Evolutionary conservation across 2,113 vertebrate species (phyloP).

Genomic region (Zosterops japonicus): DNA sequence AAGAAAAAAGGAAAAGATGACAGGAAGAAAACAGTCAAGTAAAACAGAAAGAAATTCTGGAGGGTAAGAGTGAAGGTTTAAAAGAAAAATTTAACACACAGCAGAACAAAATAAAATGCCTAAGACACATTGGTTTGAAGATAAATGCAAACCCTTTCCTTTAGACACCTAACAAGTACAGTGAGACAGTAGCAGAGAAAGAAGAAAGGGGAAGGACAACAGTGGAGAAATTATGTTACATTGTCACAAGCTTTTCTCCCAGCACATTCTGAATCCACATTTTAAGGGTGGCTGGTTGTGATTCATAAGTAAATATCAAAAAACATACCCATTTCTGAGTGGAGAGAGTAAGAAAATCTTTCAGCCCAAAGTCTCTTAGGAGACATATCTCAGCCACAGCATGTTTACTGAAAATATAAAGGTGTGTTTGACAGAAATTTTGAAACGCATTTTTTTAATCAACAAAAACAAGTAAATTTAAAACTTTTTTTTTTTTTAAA

Average conservation of each 20-base stretch:
- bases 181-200: background rate
- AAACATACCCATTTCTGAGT: background rate
- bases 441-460: background rate
- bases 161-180: constrained; percentile 8
- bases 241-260: background rate
- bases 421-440: background rate
- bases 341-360: background rate
- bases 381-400: background rate
- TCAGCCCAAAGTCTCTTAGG: background rate
- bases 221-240: background rate
- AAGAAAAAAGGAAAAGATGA: constrained; percentile 33
- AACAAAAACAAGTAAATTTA: background rate
- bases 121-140: background rate
- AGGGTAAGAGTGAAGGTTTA: constrained; percentile 11
- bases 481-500: background rate
- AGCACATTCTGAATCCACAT: background rate
- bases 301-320: constrained; percentile 35
- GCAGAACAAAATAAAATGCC: background rate
- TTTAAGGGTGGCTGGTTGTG: background rate
- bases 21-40: constrained; percentile 9
- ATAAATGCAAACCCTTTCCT: background rate
- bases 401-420: background rate
- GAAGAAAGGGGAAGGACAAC: background rate
- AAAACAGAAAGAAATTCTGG: constrained; percentile 15
- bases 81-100: constrained; percentile 28